Evolutionary conservation across 1,140 invertebrate species (phyloP), one percentile per base, ranked within the genome.

Genomic region (Psix sp.): DNA sequence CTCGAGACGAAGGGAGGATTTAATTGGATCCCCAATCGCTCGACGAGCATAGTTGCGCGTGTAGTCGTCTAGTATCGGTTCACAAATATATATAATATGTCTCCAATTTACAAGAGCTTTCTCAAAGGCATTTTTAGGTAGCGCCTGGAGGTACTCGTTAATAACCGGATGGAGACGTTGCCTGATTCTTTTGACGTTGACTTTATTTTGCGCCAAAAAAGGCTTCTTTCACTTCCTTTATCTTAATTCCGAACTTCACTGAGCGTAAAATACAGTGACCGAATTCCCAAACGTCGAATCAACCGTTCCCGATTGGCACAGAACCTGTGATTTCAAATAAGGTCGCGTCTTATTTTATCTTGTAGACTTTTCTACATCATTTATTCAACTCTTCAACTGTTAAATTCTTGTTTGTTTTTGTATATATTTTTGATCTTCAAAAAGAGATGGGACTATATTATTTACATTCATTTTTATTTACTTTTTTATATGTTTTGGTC

Each of bases 101-200:
- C 18, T 59, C 48, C 59, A 66, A 71, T 74, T 70, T 70, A 77
- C 51, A 65, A 52, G 18, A 73, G 59, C 70, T 74, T 67, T 70
- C 65, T 70, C 56, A 71, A 73, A 70, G 57, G 60, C 60, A 77
- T 74, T 77, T 73, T 70, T 70, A 57, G 62, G 56, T 48, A 74
- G 70, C 66, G 75, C 70, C 71, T 52, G 52, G 65, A 75, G 73
- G 65, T 43, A 43, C 70, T 73, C 54, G 60, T 74, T 77, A 77
- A 77, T 77, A 77, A 77, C 70, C 42, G 65, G 51, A 66, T 33
- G 63, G 52, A 29, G 35, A 57, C 68, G 52, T 15, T 65, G 42
- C 35, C 31, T 59, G 46, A 68, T 38, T 60, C 36, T 62, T 70
- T 70, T 65, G 51, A 21, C 46, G 36, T 35, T 52, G 48, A 60